Conservation (phyloP, 1,140 invertebrate species). For the Elysia chlorotica region DNA sequence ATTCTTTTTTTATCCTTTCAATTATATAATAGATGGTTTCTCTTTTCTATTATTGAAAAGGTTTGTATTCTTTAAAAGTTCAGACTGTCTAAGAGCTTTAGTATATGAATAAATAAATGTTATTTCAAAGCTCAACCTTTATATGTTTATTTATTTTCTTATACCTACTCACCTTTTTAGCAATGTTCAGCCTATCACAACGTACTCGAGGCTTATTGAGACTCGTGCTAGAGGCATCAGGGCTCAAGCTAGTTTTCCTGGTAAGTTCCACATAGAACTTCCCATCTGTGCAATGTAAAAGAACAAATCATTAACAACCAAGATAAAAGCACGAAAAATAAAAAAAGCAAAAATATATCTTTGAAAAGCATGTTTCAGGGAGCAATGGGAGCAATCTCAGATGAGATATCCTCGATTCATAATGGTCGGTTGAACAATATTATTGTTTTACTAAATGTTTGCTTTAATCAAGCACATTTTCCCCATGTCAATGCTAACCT, state of each 20-base stretch:
- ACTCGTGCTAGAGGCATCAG: constrained; percentile 53
- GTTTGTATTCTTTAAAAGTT: background rate
- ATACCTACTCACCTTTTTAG: constrained; percentile 75
- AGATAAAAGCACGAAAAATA: too few species aligned
- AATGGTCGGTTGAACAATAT: too few species aligned
- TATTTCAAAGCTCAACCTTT: too few species aligned
- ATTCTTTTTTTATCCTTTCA: background rate
- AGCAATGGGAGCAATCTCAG: too few species aligned
- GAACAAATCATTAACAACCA: too few species aligned
- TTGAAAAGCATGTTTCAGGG: too few species aligned
- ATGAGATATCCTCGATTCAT: too few species aligned
- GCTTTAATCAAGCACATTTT: constrained; percentile 1
- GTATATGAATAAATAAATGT: too few species aligned
- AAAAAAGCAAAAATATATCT: too few species aligned
- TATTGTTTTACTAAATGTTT: background rate
- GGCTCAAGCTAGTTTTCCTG: constrained; percentile 65
- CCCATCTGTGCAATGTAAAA: constrained; percentile 15
- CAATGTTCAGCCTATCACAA: constrained; percentile 79
- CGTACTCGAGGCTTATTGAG: constrained; percentile 75
- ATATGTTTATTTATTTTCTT: too few species aligned
- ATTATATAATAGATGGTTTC: background rate
- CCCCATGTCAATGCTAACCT: background rate
- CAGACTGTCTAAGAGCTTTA: background rate
- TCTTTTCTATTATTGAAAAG: background rate
- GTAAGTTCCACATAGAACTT: constrained; percentile 79